These are phyloP conservation scores for Heliconius ismenius DNA, from an alignment of 2,888 invertebrate species.

Conservation along the genomic window DNA sequence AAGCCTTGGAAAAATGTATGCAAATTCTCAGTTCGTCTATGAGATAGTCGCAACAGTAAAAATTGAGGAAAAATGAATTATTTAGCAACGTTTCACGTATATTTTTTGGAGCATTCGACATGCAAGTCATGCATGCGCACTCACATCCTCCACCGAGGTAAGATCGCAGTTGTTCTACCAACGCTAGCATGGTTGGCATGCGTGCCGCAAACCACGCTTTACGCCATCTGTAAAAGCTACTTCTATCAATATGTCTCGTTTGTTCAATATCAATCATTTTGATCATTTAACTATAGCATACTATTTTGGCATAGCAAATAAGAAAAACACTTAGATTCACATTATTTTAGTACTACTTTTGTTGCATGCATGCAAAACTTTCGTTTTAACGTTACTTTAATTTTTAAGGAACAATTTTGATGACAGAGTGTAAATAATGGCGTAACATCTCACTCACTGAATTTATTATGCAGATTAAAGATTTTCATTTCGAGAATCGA, in stretches of 20 bases:
- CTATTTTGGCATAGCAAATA: background rate
- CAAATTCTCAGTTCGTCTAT: conserved; percentile 23
- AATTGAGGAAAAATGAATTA: conserved; percentile 16
- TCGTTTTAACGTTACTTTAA: background rate
- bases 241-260: conserved; percentile 52
- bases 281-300: background rate
- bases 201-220: conserved; percentile 72
- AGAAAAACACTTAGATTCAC: background rate
- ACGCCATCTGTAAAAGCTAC: conserved; percentile 78
- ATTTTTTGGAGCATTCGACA: conserved; percentile 47
- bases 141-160: conserved; percentile 81
- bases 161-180: conserved; percentile 79
- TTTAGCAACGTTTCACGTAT: conserved; percentile 24
- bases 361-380: background rate
- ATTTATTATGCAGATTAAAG: background rate
- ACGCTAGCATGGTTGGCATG: conserved; percentile 79
- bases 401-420: background rate
- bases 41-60: conserved; percentile 5
- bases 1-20: conserved; percentile 24
- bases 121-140: conserved; percentile 62
- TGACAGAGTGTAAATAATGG: background rate
- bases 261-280: background rate
- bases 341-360: background rate
- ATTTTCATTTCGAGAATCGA: background rate
- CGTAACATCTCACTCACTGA: background rate